Conservation (phyloP, 2,888 invertebrate species). For the Cephus pygmeus region DNA sequence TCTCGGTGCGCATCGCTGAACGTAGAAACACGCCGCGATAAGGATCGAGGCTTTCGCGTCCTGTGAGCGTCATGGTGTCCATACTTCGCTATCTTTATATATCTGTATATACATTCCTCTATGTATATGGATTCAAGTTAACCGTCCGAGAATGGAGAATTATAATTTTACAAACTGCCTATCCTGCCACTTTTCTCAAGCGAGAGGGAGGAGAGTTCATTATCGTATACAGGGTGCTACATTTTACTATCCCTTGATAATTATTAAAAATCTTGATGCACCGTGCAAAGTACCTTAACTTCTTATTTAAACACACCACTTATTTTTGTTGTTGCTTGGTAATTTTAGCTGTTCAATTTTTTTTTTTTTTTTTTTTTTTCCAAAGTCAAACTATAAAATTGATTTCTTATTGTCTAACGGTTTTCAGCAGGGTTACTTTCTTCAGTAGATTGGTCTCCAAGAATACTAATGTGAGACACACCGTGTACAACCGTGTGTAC, state of each 20-base stretch:
- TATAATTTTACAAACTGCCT: slow-evolving; percentile 48
- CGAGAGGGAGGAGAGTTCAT: not conserved
- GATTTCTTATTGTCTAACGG: not conserved
- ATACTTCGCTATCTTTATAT: not conserved
- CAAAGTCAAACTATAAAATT: not conserved
- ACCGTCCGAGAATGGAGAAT: slow-evolving; percentile 41
- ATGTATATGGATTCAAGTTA: slow-evolving; percentile 20
- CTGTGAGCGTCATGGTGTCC: slow-evolving; percentile 43
- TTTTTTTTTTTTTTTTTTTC: not conserved
- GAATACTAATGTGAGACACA: not conserved
- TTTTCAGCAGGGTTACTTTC: not conserved
- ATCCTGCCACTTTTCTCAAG: slow-evolving; percentile 22
- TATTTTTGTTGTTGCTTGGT: not conserved
- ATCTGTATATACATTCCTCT: not conserved
- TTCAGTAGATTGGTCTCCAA: not conserved
- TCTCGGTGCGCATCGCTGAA: slow-evolving; percentile 37
- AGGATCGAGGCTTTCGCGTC: slow-evolving; percentile 48
- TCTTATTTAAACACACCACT: not conserved
- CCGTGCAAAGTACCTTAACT: not conserved
- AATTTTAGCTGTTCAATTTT: not conserved
- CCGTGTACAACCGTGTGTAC: too few species aligned
- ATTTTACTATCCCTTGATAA: not conserved
- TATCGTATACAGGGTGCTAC: not conserved
- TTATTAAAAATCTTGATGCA: not conserved
- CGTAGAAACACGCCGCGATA: slow-evolving; percentile 45